phyloP scores from a whole-genome alignment of 1,140 invertebrate species.

The Drosophila ananassae region DNA sequence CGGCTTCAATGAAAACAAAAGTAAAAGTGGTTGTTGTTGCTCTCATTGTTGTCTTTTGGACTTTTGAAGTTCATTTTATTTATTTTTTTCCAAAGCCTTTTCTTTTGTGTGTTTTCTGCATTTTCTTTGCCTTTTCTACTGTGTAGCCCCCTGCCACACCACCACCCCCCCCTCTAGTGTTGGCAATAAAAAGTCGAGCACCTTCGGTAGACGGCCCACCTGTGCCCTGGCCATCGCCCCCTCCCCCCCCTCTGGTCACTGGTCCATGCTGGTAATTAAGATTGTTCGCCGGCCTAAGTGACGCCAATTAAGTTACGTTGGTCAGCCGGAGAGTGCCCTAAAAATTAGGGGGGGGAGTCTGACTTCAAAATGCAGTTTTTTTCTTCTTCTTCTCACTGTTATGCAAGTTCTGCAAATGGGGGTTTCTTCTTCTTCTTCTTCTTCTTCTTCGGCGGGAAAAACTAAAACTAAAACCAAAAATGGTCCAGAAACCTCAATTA shows the following conservation, averaged over 20 bases:
- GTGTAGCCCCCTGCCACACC: slow-evolving; percentile 46
- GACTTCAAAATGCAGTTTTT: slow-evolving; percentile 33
- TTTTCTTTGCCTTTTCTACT: slow-evolving; percentile 37
- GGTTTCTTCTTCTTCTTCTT: too few relatives aligned
- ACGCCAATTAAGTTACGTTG: slow-evolving; percentile 75
- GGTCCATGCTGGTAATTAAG: slow-evolving; percentile 70
- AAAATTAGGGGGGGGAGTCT: background rate
- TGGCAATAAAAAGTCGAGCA: slow-evolving; percentile 36
- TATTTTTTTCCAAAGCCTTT: slow-evolving; percentile 62
- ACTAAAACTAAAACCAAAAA: slow-evolving; percentile 8
- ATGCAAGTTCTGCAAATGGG: slow-evolving; percentile 70
- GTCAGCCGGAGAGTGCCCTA: slow-evolving; percentile 21
- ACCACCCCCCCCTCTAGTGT: slow-evolving; percentile 8
- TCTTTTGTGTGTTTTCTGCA: slow-evolving; percentile 45
- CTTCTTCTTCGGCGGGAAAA: too few relatives aligned
- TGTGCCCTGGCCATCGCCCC: slow-evolving; percentile 5
- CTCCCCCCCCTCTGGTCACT: background rate
- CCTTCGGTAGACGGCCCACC: slow-evolving; percentile 7
- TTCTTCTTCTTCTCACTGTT: slow-evolving; percentile 35
- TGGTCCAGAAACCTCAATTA: slow-evolving; percentile 44
- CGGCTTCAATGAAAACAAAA: slow-evolving; percentile 58
- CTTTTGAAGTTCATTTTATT: slow-evolving; percentile 35
- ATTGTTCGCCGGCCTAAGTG: slow-evolving; percentile 67
- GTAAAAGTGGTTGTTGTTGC: slow-evolving; percentile 71
- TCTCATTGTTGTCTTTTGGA: slow-evolving; percentile 55